phyloP scores from a whole-genome alignment of 92 coral and sea anemone genomes.

The Paramuricea clavata region DNA sequence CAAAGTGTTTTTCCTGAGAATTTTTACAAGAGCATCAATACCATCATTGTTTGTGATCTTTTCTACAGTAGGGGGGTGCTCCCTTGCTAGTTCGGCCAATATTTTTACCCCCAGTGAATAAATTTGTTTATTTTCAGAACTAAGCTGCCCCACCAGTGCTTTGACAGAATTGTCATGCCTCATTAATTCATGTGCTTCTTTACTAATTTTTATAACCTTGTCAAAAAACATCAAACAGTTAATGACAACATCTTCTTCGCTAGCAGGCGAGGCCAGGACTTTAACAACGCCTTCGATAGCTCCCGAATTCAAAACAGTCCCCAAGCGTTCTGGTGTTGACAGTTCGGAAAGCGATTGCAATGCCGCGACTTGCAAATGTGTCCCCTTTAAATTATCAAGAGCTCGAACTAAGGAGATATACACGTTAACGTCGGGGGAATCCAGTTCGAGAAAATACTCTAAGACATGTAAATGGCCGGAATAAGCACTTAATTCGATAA shows the following conservation, averaged over 20 bases:
- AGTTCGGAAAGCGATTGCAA: constrained; percentile 83
- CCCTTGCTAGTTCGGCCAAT: constrained; percentile 75
- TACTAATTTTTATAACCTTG: constrained; percentile 60
- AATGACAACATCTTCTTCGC: constrained; percentile 76
- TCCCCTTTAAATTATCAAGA: constrained; percentile 54
- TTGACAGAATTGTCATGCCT: constrained; percentile 69
- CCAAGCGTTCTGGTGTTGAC: constrained; percentile 68
- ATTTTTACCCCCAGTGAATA: constrained; percentile 81
- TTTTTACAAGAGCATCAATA: constrained; percentile 75
- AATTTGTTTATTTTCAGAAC: constrained; percentile 71
- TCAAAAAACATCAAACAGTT: constrained; percentile 76
- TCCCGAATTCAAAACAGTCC: constrained; percentile 72
- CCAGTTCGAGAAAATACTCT: constrained; percentile 81
- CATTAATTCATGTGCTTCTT: constrained; percentile 67
- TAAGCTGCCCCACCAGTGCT: constrained; percentile 73
- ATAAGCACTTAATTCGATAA: constrained; percentile 79
- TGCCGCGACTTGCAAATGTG: constrained; percentile 75
- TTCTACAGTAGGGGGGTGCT: constrained; percentile 69
- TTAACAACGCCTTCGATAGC: constrained; percentile 75
- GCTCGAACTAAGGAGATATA: constrained; percentile 80
- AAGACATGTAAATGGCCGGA: constrained; percentile 75
- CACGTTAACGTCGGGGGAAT: constrained; percentile 75
- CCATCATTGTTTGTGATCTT: constrained; percentile 83
- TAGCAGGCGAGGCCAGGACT: constrained; percentile 72
- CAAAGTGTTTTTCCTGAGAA: constrained; percentile 65